Evolutionary conservation across 2,113 vertebrate species (phyloP), one percentile per base, ranked within the genome.

Genomic region (Epinephelus lanceolatus): DNA sequence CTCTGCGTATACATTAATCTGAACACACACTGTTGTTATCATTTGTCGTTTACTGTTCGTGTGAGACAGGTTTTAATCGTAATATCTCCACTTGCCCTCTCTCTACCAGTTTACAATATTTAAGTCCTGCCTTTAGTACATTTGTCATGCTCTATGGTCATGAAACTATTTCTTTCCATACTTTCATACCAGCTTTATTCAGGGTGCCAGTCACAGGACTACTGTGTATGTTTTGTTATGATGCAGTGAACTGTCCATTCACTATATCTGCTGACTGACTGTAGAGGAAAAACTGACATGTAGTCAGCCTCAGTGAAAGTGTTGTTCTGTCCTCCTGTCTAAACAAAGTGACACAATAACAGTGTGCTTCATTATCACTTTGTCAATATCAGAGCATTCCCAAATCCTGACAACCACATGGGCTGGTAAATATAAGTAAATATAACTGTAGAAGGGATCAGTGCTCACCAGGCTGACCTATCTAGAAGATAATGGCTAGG

Each of bases 371-470:
- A 60, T 84, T 68, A 83, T 85, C 82, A 88, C 45, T 84, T 78
- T 79, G 74, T 87, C 86, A 87, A 76, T 87, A 84, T 74, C 69
- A 3, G 33, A 53, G 23, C 61, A 76, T 83, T 84, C 45, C 53
- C 51, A 68, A 17, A 47, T 65, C 57, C 42, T 67, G n/a, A 17
- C 70, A 21, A 42, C 33, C 23, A 21, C 40, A 33, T 40, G 74
- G 30, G n/a, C 62, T 65, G 42, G 5, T n/a, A n/a, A n/a, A n/a
- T n/a, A n/a, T n/a, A n/a, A n/a, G 33, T 45, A 8, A 9, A 49
- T 8, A 19, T 27, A 23, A 55, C 9, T 53, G 42, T 66, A 9
- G 13, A 65, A 30, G 17, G 25, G 45, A 7, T 33, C 6, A 2
- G 7, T 30, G 53, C 27, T 47, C 14, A 55, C 61, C 17, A 25